Conservation (phyloP, 2,797 vertebrate species). For the Typhlichthys eigenmanni region DNA sequence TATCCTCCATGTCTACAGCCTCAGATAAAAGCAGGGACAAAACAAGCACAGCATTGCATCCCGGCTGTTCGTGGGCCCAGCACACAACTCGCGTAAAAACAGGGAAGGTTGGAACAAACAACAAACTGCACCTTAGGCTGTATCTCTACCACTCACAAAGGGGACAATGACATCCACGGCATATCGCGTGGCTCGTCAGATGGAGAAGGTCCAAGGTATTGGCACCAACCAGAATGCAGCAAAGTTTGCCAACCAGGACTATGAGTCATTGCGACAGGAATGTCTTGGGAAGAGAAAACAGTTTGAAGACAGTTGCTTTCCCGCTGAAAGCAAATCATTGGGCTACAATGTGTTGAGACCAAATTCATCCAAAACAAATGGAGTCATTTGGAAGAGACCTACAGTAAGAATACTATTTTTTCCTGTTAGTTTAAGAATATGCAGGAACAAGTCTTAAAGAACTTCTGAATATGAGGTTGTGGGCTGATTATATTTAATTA, state of each 20-base stretch:
- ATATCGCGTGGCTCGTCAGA: conserved; percentile 54
- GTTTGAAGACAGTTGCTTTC: conserved; percentile 86
- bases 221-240: conserved; percentile 63
- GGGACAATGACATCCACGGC: conserved; percentile 71
- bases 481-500: too few species aligned
- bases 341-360: conserved; percentile 85
- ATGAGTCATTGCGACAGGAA: conserved; percentile 68
- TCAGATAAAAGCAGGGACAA: conserved; percentile 45
- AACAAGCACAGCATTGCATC: background rate
- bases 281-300: conserved; percentile 76
- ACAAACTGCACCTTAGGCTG: too few species aligned
- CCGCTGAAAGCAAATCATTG: conserved; percentile 76
- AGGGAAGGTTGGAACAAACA: background rate
- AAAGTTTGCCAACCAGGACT: conserved; percentile 85
- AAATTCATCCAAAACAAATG: conserved; percentile 79
- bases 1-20: conserved; percentile 49
- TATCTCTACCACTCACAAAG: background rate
- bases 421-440: too few species aligned
- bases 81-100: conserved; percentile 6
- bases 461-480: too few species aligned
- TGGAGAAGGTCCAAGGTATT: conserved; percentile 48
- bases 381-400: conserved; percentile 85
- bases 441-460: too few species aligned
- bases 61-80: too few species aligned
- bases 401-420: conserved; percentile 63